Base-by-base conservation (phyloP, 2,113 vertebrate genomes). In the Pagrus major region DNA sequence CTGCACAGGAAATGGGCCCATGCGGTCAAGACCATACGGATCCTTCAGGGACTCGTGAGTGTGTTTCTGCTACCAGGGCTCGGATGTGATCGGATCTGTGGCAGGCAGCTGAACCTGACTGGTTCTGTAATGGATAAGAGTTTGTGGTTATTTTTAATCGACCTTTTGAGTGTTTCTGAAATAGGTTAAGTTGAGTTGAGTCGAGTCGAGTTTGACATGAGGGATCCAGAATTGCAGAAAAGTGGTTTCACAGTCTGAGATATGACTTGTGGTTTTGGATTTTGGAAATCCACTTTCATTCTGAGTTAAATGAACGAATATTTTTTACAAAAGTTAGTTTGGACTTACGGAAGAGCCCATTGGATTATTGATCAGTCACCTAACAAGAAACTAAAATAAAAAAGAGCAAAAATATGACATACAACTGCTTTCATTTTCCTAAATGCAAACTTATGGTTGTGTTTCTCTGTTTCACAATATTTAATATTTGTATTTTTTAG, bases 31-130 rank as follows among this genome's bases (percentile, higher is more conserved):
- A 97, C 96, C 93, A 95, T 97, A 90, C 94, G 96, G 79, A 96
- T 96, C 94, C 93, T 95, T 86, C 97, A 96, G 94, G 95, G 94
- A 90, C 95, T 94, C 65, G 97, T 98, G 95, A 99, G 97, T 90
- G 74, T 11, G 37, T 59, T 76, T 87, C 41, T 51, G 71, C 49
- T 70, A 5, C 29, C 9, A 1, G 44, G 49, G 63, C 35, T 84
- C 56, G 60, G 54, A 56, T 80, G 67, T 55, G 33, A 61, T 64
- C 54, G 3, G 49, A 58, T 86, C 51, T 72, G 66, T 47, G 44
- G 51, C 65, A 16, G 37, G 21, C 35, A 51, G 65, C 11, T n/a
- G 51, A 55, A 81, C 59, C 39, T 11, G 37, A 51, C 42, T 9
- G 37, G 47, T 55, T 77, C 42, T 49, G 35, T 63, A 4, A 42